Base-by-base conservation (phyloP, 2,797 vertebrate species). In the Hylomyscus alleni region DNA sequence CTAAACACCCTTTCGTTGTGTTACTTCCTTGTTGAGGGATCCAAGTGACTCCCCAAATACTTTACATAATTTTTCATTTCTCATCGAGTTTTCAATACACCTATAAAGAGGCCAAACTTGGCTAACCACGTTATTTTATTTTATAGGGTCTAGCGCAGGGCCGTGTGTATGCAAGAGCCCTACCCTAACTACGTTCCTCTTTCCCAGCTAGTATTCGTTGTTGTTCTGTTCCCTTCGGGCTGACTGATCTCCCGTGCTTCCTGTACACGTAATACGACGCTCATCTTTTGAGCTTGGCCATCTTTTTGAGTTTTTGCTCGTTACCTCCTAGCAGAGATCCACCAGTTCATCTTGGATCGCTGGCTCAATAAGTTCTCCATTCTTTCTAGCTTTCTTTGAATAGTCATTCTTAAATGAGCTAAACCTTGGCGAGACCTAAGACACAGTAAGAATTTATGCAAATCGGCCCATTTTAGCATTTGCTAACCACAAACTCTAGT, bases 11-110 rank as follows among this genome's bases (percentile, higher is more conserved):
- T 92, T 95, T 94, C 44, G 72, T 94, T 40, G 3, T 44, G 34
- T 60, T 60, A 65, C 34, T 95, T 75, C n/a, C n/a, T 78, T 76
- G 60, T 17, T 81, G 47, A 82, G 82, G 56, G 95, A 93, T 86
- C 22, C 78, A 93, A 96, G 89, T 44, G 69, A 76, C 31, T 52
- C 84, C 83, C 47, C 83, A 47, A 89, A 4, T 37, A 34, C 72
- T 92, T 96, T 95, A 90, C 29, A 73, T 95, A 91, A 93, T 22
- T 54, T 91, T 89, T 91, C 47, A 69, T 56, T 91, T 96, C 89
- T 83, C 5, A 4, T 80, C 76, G 72, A 91, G n/a, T 92, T 90
- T 80, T 90, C 90, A 97, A 91, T 47, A 67, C 19, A 90, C 22
- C 44, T 62, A 87, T 31, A 56, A 69, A 73, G 84, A 90, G 29